phyloP scores from a whole-genome alignment of 2,113 vertebrate genomes.

The Chaenogobius annularis region DNA sequence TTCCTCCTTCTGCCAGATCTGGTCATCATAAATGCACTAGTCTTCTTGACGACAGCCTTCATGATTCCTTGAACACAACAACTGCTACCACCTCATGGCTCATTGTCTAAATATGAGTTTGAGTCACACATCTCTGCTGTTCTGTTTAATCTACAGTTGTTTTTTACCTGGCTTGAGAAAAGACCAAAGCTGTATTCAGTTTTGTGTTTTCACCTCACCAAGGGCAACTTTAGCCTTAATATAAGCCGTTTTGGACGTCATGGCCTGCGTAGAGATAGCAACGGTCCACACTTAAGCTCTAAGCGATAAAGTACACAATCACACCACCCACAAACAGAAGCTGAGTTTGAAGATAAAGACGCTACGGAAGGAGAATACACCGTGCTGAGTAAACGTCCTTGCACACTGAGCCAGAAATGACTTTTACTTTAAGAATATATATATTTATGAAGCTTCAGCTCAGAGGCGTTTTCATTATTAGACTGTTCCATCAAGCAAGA shows the following conservation, averaged over 20 bases:
- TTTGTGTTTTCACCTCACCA: conserved; percentile 33
- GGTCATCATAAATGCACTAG: conserved; percentile 31
- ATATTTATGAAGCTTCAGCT: conserved; percentile 45
- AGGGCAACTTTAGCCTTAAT: conserved; percentile 27
- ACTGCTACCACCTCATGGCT: conserved; percentile 27
- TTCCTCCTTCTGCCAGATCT: conserved; percentile 11
- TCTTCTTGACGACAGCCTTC: neutral
- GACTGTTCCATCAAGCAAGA: conserved; percentile 21
- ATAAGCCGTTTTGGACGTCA: conserved; percentile 7
- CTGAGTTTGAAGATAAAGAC: conserved; percentile 26
- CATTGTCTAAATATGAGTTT: conserved; percentile 7
- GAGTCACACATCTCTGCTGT: too few species aligned
- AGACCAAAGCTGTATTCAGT: conserved; percentile 7
- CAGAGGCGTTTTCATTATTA: conserved; percentile 47
- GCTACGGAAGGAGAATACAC: conserved; percentile 23
- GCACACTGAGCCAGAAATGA: conserved; percentile 35
- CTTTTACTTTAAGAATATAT: conserved; percentile 41
- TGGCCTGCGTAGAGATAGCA: conserved; percentile 5
- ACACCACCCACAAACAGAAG: conserved; percentile 11
- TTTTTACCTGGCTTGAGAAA: conserved; percentile 20
- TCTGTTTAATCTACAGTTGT: neutral
- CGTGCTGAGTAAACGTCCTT: conserved; percentile 45
- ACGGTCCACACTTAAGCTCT: conserved; percentile 25
- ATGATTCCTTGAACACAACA: conserved; percentile 22
- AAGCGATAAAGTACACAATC: conserved; percentile 12